Base-by-base conservation (phyloP, 2,888 invertebrate genomes). In the Augiades crinisus region DNA sequence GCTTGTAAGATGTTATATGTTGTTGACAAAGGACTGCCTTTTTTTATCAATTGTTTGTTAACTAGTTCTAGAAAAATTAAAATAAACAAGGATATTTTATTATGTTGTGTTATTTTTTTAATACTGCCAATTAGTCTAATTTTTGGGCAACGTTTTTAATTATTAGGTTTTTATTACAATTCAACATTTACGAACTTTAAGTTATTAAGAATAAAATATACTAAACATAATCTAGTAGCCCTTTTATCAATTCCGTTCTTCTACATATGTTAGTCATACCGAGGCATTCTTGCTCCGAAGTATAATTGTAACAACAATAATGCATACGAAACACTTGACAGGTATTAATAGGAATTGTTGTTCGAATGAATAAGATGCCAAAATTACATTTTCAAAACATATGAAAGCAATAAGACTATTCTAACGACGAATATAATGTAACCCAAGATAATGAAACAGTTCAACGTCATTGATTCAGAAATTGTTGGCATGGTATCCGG, bases 401-500 rank as follows among this genome's bases (percentile, higher is more conserved):
- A 33, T 21, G 8, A 38, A 37, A 13, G 12, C 17, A 30, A 16
- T 21, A 17, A n/a, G 19, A n/a, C 22, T 40, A 40, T 40, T 24
- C 27, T 40, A 40, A 16, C 16, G 27, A 16, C 41, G 16, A 10
- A 14, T 14, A 41, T 24, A 27, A 45, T 43, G 24, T 36, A 30
- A 36, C 27, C 36, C 27, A 43, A 54, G 22, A 37, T 47, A 55
- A 49, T 40, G 47, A 43, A 43, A 37, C 51, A 60, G 57, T 52
- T 54, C 56, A 58, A 49, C 60, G 57, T 62, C 57, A 61, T 55
- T 56, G 63, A 63, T 67, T 68, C 60, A 63, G 54, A 68, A 72
- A 72, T 70, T 71, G 78, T 83, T 88, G 87, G 85, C 86, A 84
- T 79, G 69, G 70, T 74, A 77, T 75, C 70, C 78, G 81, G 81